Percentiles rank a stretch among this genome's conserved stretches.
Evolutionary conservation across 2,888 invertebrate species (phyloP).

Genomic region (Clanis bilineata): DNA sequence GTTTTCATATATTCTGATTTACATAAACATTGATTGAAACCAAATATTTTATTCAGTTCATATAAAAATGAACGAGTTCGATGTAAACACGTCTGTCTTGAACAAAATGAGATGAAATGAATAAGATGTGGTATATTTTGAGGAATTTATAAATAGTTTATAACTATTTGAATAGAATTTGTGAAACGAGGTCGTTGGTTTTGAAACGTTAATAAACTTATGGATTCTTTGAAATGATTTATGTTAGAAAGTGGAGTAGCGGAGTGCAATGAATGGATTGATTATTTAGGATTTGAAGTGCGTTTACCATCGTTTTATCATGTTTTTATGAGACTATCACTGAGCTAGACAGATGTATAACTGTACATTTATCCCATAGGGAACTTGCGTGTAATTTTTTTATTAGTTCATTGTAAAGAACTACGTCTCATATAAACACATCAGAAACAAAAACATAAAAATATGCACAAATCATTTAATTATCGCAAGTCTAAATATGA

Average conservation of each 20-base stretch:
- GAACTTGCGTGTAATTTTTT: no score
- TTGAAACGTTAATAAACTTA: neutral
- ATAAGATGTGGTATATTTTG: slow-evolving; percentile 3
- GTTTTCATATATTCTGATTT: no score
- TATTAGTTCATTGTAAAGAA: no score
- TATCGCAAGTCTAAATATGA: no score
- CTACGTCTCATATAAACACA: no score
- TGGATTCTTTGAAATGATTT: neutral
- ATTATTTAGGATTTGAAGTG: no score
- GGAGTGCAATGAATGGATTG: neutral
- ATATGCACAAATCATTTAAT: no score
- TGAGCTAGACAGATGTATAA: no score
- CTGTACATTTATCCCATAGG: no score
- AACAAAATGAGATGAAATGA: slow-evolving; percentile 3
- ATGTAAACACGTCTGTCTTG: slow-evolving; percentile 1
- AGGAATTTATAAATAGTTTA: slow-evolving; percentile 6
- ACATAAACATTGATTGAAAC: neutral
- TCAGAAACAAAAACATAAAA: no score
- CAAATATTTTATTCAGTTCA: neutral
- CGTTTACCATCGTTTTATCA: no score
- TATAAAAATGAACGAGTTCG: neutral
- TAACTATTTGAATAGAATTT: neutral
- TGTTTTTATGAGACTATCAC: no score
- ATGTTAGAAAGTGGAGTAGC: neutral
- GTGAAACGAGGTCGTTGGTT: neutral